Evolutionary conservation across 1,140 invertebrate genomes (phyloP).

Genomic region (Bradysia coprophila): DNA sequence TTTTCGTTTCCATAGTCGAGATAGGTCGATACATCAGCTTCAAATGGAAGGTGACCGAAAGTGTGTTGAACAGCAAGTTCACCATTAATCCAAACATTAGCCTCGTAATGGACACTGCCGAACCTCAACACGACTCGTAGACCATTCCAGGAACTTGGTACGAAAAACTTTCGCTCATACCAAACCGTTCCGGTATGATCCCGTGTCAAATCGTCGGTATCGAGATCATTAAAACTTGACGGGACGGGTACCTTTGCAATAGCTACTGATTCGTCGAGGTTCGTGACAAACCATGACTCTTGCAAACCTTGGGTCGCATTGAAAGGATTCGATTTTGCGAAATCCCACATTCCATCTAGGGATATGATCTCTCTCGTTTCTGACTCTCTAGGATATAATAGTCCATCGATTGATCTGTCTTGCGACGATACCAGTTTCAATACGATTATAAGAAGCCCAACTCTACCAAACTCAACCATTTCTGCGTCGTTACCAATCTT

Average conservation of each 20-base stretch:
- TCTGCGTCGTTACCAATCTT: too few species aligned
- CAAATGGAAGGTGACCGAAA: constrained; percentile 86
- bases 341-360: constrained; percentile 75
- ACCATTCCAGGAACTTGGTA: constrained; percentile 42
- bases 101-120: constrained; percentile 64
- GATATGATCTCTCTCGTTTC: constrained; percentile 48
- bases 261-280: too few species aligned
- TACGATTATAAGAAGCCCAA: too few species aligned
- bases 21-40: constrained; percentile 47
- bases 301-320: constrained; percentile 46
- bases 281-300: constrained; percentile 52
- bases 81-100: constrained; percentile 51
- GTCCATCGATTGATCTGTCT: too few species aligned
- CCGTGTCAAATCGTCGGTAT: constrained; percentile 47
- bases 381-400: constrained; percentile 62
- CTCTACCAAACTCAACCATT: too few species aligned
- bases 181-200: constrained; percentile 83
- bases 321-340: constrained; percentile 36
- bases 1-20: constrained; percentile 46
- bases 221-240: constrained; percentile 70
- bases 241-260: too few species aligned
- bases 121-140: constrained; percentile 55
- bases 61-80: constrained; percentile 35
- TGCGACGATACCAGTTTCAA: too few species aligned
- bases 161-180: constrained; percentile 61